phyloP scores from a whole-genome alignment of 2,797 vertebrate genomes.

The Apodemus agrarius region DNA sequence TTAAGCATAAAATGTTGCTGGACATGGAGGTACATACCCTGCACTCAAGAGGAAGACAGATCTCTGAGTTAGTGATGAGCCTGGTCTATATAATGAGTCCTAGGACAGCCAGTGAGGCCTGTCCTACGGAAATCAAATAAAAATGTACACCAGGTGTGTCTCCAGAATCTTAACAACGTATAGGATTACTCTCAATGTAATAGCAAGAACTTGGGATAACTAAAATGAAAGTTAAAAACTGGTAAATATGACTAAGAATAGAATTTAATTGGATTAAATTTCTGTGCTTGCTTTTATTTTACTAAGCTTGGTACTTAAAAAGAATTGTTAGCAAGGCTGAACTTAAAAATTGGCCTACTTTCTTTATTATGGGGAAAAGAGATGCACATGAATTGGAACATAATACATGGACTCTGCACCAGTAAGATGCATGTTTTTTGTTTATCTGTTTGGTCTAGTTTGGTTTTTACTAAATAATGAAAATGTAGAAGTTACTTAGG shows the following conservation, averaged over 20 bases:
- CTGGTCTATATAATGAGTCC: not conserved
- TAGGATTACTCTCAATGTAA: slow-evolving; percentile 6
- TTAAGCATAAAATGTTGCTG: not conserved
- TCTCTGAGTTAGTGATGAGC: not conserved
- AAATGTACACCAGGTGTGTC: not conserved
- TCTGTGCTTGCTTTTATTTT: slow-evolving; percentile 47
- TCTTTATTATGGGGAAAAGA: slow-evolving; percentile 10
- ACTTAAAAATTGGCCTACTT: slow-evolving; percentile 33
- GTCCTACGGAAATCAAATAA: not conserved
- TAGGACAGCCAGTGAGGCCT: not conserved
- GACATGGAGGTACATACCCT: not conserved
- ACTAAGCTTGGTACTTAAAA: slow-evolving; percentile 21
- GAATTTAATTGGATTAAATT: slow-evolving; percentile 43
- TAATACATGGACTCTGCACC: not conserved
- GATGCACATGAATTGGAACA: not conserved
- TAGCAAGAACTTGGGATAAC: not conserved
- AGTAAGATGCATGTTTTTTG: not conserved
- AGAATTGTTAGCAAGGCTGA: slow-evolving; percentile 40
- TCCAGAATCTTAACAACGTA: not conserved
- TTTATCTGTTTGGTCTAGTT: not conserved
- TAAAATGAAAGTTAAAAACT: slow-evolving; percentile 34
- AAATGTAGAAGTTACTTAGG: slow-evolving; percentile 22
- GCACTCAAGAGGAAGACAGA: not conserved
- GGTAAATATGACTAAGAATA: not conserved
- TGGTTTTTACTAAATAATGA: slow-evolving; percentile 28